Conservation (phyloP, 2,888 invertebrate species). For the Portevinia maculata region DNA sequence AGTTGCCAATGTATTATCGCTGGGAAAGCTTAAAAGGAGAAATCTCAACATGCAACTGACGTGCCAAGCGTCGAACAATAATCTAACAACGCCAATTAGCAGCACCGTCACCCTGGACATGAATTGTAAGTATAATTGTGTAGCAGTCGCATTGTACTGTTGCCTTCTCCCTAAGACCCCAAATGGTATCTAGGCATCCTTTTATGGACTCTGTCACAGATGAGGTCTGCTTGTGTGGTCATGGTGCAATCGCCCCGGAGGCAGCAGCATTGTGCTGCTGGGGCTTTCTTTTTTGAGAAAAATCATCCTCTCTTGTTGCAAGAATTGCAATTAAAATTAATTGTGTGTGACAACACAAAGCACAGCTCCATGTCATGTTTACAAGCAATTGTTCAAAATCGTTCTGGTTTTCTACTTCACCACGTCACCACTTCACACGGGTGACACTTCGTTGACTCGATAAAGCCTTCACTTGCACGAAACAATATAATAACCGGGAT, state of each 20-base stretch:
- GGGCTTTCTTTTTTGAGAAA: constrained; percentile 32
- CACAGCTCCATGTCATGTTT: constrained; percentile 48
- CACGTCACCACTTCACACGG: constrained; percentile 12
- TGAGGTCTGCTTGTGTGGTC: not conserved
- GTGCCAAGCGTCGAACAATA: constrained; percentile 89
- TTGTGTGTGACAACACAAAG: constrained; percentile 75
- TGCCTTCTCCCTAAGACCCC: constrained; percentile 1
- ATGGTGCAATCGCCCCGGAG: constrained; percentile 26
- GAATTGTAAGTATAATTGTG: constrained; percentile 85
- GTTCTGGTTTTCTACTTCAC: constrained; percentile 49
- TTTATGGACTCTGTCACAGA: constrained; percentile 45
- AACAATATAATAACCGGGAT: constrained; percentile 42
- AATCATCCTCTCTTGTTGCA: constrained; percentile 40
- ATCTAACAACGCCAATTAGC: constrained; percentile 86
- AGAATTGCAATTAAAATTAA: constrained; percentile 76
- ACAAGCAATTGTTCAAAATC: constrained; percentile 55
- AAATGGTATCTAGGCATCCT: not conserved
- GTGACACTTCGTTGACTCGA: constrained; percentile 5
- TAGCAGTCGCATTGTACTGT: not conserved
- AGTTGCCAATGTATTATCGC: constrained; percentile 86
- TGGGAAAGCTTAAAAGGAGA: constrained; percentile 86
- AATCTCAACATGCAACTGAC: constrained; percentile 86
- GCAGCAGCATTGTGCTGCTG: not conserved
- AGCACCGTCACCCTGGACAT: constrained; percentile 87
- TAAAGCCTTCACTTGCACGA: constrained; percentile 17